phyloP scores from a whole-genome alignment of 2,888 invertebrate species.

The Lasioglossum leucozonium region DNA sequence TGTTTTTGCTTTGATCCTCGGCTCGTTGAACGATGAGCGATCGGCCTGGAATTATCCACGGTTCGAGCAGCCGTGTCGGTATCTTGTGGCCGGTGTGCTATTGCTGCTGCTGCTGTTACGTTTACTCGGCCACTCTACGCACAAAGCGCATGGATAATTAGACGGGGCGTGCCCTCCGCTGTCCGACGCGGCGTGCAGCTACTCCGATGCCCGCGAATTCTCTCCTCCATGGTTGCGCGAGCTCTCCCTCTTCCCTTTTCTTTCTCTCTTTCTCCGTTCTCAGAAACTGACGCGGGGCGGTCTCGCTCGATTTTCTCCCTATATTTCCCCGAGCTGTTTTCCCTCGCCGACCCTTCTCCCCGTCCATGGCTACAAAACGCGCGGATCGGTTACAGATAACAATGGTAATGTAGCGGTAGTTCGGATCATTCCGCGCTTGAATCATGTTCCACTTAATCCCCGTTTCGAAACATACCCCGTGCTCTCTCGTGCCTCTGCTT shows the following conservation, averaged over 20 bases:
- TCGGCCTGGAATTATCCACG: slow-evolving; percentile 66
- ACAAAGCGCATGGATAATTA: slow-evolving; percentile 75
- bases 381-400: slow-evolving; percentile 24
- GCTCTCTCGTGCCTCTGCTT: slow-evolving; percentile 17
- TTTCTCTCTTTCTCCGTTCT: background rate
- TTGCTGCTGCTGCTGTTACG: slow-evolving; percentile 55
- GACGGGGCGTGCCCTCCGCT: slow-evolving; percentile 37
- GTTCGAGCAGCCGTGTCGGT: slow-evolving; percentile 51
- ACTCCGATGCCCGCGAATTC: slow-evolving; percentile 20
- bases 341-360: background rate
- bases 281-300: background rate
- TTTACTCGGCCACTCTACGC: slow-evolving; percentile 48
- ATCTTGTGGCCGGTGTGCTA: slow-evolving; percentile 34
- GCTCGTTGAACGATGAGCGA: slow-evolving; percentile 69
- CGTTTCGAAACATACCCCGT: slow-evolving; percentile 12
- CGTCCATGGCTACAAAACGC: background rate
- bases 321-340: slow-evolving; percentile 3
- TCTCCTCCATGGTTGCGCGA: background rate
- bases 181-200: background rate
- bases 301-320: slow-evolving; percentile 20
- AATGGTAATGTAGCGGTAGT: slow-evolving; percentile 7
- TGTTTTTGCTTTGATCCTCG: slow-evolving; percentile 75
- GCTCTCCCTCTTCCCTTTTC: background rate
- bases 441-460: slow-evolving; percentile 31
- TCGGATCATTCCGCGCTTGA: slow-evolving; percentile 21